Evolutionary conservation across 2,888 invertebrate genomes (phyloP).

Genomic region (Lycocerus yunnanus): DNA sequence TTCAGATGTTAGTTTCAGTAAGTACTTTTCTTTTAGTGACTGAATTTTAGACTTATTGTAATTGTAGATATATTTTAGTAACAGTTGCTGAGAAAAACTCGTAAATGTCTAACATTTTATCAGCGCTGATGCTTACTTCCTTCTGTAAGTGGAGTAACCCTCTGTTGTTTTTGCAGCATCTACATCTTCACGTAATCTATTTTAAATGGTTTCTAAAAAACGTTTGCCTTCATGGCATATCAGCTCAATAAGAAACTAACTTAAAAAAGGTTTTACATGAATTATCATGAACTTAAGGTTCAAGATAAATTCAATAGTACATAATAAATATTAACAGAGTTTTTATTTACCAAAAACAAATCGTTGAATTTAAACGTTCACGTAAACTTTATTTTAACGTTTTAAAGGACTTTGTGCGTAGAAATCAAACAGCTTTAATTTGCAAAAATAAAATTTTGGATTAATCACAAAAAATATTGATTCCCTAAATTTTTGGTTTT

Average conservation of each 20-base stretch:
- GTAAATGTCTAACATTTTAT: neutral
- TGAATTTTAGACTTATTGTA: neutral
- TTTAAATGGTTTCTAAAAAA: slow-evolving; percentile 19
- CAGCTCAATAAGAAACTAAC: neutral
- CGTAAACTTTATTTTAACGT: too few relatives aligned
- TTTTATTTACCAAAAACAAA: neutral
- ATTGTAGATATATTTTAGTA: neutral
- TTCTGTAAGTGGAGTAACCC: slow-evolving; percentile 7
- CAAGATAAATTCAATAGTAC: neutral
- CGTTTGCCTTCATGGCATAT: slow-evolving; percentile 3
- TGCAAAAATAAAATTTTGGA: too few relatives aligned
- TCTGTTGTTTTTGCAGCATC: slow-evolving; percentile 13
- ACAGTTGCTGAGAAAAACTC: neutral
- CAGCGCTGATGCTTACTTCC: neutral
- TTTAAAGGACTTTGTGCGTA: too few relatives aligned
- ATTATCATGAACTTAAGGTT: neutral
- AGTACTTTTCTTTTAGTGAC: neutral
- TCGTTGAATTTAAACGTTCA: neutral
- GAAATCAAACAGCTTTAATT: too few relatives aligned
- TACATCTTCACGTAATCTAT: slow-evolving; percentile 12
- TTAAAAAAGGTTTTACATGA: neutral
- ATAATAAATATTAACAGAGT: neutral
- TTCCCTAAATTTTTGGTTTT: too few relatives aligned
- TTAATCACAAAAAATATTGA: too few relatives aligned
- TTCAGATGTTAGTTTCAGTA: neutral